Evolutionary conservation across 1,140 invertebrate species (phyloP).

Genomic region (Trachelipus rathkii): DNA sequence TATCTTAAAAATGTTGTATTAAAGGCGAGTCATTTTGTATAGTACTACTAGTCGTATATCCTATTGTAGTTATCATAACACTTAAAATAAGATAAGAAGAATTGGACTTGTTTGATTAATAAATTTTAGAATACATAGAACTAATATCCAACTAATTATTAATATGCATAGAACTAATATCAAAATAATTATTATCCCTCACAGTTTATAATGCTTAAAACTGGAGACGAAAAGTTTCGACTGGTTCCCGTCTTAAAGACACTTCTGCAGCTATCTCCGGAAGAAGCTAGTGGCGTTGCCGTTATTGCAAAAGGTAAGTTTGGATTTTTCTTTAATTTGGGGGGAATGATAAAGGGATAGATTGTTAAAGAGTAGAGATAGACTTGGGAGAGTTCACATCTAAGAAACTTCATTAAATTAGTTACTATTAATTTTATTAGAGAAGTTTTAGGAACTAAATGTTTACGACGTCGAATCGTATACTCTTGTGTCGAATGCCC

Average conservation of each 20-base stretch:
- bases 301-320: constrained; percentile 66
- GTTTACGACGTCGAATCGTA: too few relatives aligned
- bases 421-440: too few relatives aligned
- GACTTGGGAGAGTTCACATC: background rate
- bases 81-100: background rate
- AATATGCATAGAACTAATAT: too few relatives aligned
- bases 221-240: constrained; percentile 74
- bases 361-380: background rate
- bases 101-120: background rate
- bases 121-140: too few relatives aligned
- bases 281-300: constrained; percentile 74
- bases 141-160: too few relatives aligned
- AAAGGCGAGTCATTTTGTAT: constrained; percentile 62
- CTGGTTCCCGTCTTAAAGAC: constrained; percentile 89
- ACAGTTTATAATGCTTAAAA: constrained; percentile 50
- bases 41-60: background rate
- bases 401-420: background rate
- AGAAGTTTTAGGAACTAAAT: too few relatives aligned
- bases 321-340: background rate
- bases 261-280: constrained; percentile 81
- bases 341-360: background rate
- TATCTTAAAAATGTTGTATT: constrained; percentile 94
- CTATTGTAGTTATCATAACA: background rate
- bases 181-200: too few relatives aligned
- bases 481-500: too few relatives aligned